A percentile compares a stretch with the other conserved stretches of the same genome.
Evolutionary conservation across 2,113 vertebrate species (phyloP).

Genomic region (Xerus inauris): DNA sequence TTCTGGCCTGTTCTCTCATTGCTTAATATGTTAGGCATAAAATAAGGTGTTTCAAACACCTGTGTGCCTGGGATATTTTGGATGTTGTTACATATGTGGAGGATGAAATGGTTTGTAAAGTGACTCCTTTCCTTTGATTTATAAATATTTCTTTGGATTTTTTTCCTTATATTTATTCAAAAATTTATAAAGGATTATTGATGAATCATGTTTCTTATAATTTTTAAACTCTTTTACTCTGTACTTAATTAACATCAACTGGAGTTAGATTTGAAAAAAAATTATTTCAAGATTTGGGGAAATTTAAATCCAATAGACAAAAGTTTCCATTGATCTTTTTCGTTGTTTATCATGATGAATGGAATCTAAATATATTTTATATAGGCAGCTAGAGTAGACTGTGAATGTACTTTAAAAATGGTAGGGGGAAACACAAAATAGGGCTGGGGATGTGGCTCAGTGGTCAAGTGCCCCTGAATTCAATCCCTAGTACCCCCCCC

Average conservation of each 20-base stretch:
- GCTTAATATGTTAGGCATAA: background rate
- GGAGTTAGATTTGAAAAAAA: background rate
- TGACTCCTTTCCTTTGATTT: background rate
- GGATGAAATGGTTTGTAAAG: background rate
- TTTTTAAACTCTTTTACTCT: background rate
- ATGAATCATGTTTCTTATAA: background rate
- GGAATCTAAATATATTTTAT: slow-evolving; percentile 2
- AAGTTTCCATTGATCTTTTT: background rate
- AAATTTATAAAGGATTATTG: background rate
- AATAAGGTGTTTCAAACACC: background rate
- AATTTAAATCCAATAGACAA: background rate
- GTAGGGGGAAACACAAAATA: no score
- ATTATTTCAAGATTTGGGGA: background rate
- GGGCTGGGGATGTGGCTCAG: no score
- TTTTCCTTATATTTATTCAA: slow-evolving; percentile 32
- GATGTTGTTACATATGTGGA: background rate
- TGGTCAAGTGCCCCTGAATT: no score
- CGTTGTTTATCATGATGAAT: background rate
- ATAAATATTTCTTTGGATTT: slow-evolving; percentile 19
- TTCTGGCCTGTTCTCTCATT: background rate
- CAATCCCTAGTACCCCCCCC: no score
- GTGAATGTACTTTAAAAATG: slow-evolving; percentile 24
- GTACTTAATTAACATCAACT: background rate
- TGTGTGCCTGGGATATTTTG: background rate
- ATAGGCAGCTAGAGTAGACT: background rate